Evolutionary conservation across 92 coral and sea anemone genomes (phyloP).

Genomic region (Zoanthus sansibaricus): DNA sequence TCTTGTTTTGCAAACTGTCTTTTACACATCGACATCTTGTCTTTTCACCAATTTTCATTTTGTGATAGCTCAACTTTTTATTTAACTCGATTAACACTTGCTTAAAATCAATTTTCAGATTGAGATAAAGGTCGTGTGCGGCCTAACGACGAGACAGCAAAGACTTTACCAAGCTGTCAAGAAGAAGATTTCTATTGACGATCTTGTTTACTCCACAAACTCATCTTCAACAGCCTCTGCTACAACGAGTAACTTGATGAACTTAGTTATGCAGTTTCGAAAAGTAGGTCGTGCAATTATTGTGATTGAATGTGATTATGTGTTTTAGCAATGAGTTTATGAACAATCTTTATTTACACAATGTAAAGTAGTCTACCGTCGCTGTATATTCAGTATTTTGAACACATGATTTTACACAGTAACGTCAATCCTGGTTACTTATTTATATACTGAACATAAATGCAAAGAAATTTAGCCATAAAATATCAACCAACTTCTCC

Average conservation of each 20-base stretch:
- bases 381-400: too few species aligned
- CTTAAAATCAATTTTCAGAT: constrained; percentile 54
- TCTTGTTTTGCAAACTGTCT: neutral
- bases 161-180: constrained; percentile 96
- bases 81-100: neutral
- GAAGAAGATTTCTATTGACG: constrained; percentile 97
- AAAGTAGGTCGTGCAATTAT: constrained; percentile 63
- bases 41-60: too few species aligned
- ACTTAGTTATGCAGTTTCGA: constrained; percentile 98
- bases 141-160: constrained; percentile 91
- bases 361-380: too few species aligned
- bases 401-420: too few species aligned
- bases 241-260: constrained; percentile 96
- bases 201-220: constrained; percentile 94
- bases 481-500: too few species aligned
- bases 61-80: neutral
- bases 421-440: too few species aligned
- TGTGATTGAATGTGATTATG: neutral
- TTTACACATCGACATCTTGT: too few species aligned
- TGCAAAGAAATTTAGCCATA: too few species aligned
- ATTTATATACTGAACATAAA: too few species aligned
- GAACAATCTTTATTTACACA: too few species aligned
- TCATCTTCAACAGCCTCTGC: constrained; percentile 86
- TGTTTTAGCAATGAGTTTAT: neutral
- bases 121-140: constrained; percentile 96